Evolutionary conservation across 2,888 invertebrate genomes (phyloP), one percentile per base, ranked within the genome.

Genomic region (Drosophila colorata): DNA sequence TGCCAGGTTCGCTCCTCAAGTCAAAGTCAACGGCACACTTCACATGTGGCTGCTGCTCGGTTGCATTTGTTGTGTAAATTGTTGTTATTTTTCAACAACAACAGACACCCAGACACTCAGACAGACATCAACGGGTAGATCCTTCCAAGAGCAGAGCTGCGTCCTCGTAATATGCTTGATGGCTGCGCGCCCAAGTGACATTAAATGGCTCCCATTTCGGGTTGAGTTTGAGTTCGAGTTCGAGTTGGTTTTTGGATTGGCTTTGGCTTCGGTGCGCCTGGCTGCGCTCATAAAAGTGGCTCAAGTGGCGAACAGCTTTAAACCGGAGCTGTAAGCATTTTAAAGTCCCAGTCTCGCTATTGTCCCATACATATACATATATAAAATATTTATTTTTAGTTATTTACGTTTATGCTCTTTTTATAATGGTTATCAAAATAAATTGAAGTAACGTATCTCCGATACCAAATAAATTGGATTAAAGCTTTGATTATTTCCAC

Each of bases 131-230:
- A 65, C 75, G 28, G 28, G 28, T 8, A 9, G 28, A 28, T 28
- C 28, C 28, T 28, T 28, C 25, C n/a, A n/a, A 6, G 5, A 64
- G 48, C 51, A 44, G 64, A 53, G 65, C 83, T 74, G 61, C 74
- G 74, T 77, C 60, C 74, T 80, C 83, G 75, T 86, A 86, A 83
- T 78, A 83, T 87, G 87, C 87, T 80, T 85, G 87, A 89, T 88
- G 87, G 81, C 58, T 88, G 81, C 78, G 71, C 85, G 87, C 85
- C 79, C 86, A 83, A 85, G 82, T 83, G 84, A 87, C 84, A 87
- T 87, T 89, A 89, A 85, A 85, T 87, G 82, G 82, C 79, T 69
- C 58, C 87, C 77, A 79, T 83, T 83, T 59, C n/a, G 74, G 63
- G 11, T 63, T 63, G 55, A 43, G 55, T 63, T 47, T 37, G 56